Percentiles rank a stretch among this genome's conserved stretches.
Conservation (phyloP, 2,113 vertebrate genomes). For the Malurus elegans region DNA sequence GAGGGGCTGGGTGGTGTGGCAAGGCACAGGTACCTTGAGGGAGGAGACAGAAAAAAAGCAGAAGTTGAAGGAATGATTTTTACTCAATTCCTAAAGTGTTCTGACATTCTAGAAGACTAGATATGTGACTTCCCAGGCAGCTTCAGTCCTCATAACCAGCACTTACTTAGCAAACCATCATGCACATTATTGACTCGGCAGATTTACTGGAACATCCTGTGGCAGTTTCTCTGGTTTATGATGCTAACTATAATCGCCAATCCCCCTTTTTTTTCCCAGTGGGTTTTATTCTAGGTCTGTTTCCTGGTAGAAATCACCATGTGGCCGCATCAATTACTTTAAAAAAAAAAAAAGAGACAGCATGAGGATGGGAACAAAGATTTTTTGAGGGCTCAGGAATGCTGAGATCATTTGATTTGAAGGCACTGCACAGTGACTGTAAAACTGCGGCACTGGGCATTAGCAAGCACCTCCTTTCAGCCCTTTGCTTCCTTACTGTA, state of each 20-base stretch:
- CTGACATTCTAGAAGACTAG: conserved; percentile 19
- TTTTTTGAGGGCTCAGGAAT: neutral
- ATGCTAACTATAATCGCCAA: neutral
- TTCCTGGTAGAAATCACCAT: neutral
- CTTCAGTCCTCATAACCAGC: neutral
- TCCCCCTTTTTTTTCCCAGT: neutral
- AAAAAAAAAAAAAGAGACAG: neutral
- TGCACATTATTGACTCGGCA: neutral
- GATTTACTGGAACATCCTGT: neutral
- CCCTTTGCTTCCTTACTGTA: neutral
- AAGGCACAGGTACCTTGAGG: neutral
- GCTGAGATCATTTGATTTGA: neutral
- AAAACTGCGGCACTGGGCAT: neutral
- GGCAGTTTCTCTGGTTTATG: neutral
- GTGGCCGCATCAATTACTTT: neutral
- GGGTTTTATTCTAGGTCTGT: neutral
- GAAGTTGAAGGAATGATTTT: neutral
- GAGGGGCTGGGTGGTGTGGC: neutral
- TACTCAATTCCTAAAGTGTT: neutral
- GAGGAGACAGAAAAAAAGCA: neutral
- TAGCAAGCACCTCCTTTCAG: neutral
- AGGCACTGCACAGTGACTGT: neutral
- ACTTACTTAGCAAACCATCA: neutral
- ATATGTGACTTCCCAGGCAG: neutral
- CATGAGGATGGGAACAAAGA: neutral